Conservation (phyloP, 2,888 invertebrate genomes). For the Chrysolina haemoptera region DNA sequence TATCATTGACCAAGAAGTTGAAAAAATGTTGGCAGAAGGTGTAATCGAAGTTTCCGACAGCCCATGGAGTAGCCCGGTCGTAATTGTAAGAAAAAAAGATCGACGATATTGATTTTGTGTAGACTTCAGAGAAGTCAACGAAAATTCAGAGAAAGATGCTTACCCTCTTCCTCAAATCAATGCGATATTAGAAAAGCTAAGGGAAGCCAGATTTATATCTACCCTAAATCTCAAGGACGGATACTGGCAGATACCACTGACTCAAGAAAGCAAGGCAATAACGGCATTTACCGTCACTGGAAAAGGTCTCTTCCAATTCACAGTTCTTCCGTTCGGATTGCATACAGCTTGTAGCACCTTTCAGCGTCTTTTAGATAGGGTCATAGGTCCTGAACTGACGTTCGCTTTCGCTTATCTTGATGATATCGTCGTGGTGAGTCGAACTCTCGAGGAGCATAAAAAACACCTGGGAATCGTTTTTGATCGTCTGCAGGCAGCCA, state of each 20-base stretch:
- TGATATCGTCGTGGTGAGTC: no score
- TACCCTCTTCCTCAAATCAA: constrained; percentile 51
- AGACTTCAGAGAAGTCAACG: constrained; percentile 35
- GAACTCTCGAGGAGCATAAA: neutral
- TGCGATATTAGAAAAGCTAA: constrained; percentile 51
- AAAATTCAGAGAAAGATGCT: neutral
- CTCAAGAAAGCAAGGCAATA: neutral
- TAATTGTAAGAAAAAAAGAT: constrained; percentile 33
- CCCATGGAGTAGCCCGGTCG: constrained; percentile 37
- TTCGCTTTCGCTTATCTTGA: no score
- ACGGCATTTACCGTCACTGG: neutral
- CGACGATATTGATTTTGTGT: constrained; percentile 45
- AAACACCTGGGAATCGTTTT: no score
- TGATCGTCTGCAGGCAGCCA: no score
- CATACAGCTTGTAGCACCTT: neutral
- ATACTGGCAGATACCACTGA: neutral
- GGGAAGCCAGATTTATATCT: constrained; percentile 51
- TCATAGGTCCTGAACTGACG: no score
- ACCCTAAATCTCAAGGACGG: neutral
- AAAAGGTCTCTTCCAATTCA: no score
- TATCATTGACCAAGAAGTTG: constrained; percentile 34
- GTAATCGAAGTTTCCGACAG: constrained; percentile 41
- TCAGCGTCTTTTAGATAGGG: neutral
- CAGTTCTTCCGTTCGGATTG: neutral
- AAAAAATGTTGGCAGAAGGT: constrained; percentile 35